Percentiles rank a stretch among this genome's conserved stretches.
Conservation (phyloP, 2,797 vertebrate species). For the Sciurus carolinensis region DNA sequence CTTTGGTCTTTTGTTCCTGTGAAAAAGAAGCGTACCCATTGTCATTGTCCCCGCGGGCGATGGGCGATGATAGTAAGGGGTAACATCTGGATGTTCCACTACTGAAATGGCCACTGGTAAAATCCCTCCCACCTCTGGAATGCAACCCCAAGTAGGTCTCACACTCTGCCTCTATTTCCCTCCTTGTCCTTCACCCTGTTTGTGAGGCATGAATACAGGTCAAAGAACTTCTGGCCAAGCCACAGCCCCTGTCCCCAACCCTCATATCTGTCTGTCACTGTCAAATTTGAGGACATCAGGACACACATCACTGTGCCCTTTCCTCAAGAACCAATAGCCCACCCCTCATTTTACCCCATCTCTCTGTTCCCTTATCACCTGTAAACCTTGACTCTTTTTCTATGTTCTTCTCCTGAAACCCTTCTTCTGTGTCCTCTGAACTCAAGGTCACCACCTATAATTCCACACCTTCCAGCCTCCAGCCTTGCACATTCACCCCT, state of each 20-base stretch:
- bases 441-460: not conserved
- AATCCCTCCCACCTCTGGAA: not conserved
- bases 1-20: too few relatives aligned
- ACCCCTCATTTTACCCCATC: too few relatives aligned
- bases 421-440: not conserved
- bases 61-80: too few relatives aligned
- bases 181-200: not conserved
- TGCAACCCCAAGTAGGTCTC: not conserved
- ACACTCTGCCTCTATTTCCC: not conserved
- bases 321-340: not conserved
- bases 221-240: not conserved
- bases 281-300: not conserved
- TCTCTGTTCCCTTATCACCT: not conserved
- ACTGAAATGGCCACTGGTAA: not conserved
- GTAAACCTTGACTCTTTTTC: not conserved
- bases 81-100: not conserved
- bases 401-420: too few relatives aligned
- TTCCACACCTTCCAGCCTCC: not conserved
- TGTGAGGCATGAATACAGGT: not conserved
- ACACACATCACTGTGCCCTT: not conserved
- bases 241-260: not conserved
- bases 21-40: too few relatives aligned
- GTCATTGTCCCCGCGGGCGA: too few relatives aligned
- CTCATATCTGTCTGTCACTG: not conserved
- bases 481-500: not conserved